phyloP scores from a whole-genome alignment of 2,888 invertebrate species.

The Teinopalpus imperialis region DNA sequence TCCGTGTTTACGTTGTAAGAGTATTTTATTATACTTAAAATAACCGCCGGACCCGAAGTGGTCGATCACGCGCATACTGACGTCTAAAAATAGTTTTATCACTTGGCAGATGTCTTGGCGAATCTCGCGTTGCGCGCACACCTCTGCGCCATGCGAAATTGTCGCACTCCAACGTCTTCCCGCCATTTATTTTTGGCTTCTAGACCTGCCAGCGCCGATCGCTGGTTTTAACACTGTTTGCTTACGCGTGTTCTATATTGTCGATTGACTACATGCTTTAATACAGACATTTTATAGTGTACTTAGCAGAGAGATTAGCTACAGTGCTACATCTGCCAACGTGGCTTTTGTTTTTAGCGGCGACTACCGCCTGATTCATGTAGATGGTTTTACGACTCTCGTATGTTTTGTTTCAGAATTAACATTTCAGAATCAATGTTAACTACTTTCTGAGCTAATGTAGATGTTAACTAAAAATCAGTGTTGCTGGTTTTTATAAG shows the following conservation, averaged over 20 bases:
- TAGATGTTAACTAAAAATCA: background rate
- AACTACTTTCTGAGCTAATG: constrained; percentile 3
- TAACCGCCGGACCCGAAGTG: constrained; percentile 59
- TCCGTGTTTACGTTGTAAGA: constrained; percentile 51
- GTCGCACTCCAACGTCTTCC: constrained; percentile 49
- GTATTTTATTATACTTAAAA: constrained; percentile 61
- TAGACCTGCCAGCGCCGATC: constrained; percentile 41
- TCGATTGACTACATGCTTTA: constrained; percentile 24
- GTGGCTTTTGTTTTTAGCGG: constrained; percentile 10
- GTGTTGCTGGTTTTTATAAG: background rate
- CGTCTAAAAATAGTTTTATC: constrained; percentile 69
- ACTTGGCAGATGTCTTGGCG: constrained; percentile 70
- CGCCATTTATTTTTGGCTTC: constrained; percentile 46
- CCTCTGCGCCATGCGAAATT: constrained; percentile 46
- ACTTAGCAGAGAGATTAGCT: constrained; percentile 19
- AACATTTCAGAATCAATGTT: constrained; percentile 5
- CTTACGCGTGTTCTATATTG: constrained; percentile 33
- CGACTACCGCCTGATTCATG: constrained; percentile 15
- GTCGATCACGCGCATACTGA: constrained; percentile 73
- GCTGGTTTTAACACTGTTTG: constrained; percentile 35
- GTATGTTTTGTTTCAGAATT: constrained; percentile 18
- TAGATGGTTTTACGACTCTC: constrained; percentile 10
- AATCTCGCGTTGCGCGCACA: constrained; percentile 40
- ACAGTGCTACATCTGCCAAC: constrained; percentile 15
- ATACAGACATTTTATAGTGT: constrained; percentile 21